Conservation (phyloP, 2,888 invertebrate genomes). For the Leucophora obtusa region DNA sequence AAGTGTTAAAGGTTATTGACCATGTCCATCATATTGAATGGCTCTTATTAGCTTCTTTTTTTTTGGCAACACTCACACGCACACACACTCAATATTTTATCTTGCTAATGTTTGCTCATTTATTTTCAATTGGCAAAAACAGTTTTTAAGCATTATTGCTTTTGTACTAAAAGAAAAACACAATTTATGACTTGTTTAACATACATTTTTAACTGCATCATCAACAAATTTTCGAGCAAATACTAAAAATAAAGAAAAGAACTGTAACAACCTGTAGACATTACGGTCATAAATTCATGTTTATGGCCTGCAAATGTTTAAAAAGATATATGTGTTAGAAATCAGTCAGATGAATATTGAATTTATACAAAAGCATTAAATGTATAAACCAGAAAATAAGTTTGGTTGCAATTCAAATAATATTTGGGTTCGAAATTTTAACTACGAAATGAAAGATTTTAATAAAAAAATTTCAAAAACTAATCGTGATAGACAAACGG, state of each 20-base stretch:
- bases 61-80: not conserved
- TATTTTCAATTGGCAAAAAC: conserved; percentile 37
- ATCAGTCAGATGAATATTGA: too few species aligned
- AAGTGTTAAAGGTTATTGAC: conserved; percentile 43
- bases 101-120: conserved; percentile 41
- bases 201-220: conserved; percentile 39
- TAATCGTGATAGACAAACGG: too few species aligned
- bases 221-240: conserved; percentile 32
- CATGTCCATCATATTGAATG: conserved; percentile 20
- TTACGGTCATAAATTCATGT: conserved; percentile 45
- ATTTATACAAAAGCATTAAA: too few species aligned
- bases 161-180: conserved; percentile 8
- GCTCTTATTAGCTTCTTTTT: not conserved
- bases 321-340: not conserved
- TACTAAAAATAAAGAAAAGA: not conserved
- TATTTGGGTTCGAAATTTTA: too few species aligned
- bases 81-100: conserved; percentile 16
- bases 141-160: conserved; percentile 15
- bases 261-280: conserved; percentile 37
- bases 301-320: conserved; percentile 22
- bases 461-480: too few species aligned
- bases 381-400: too few species aligned
- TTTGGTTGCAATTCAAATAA: too few species aligned
- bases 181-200: conserved; percentile 53
- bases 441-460: too few species aligned